phyloP scores from a whole-genome alignment of 1,140 invertebrate species.

The Calephelis nemesis region DNA sequence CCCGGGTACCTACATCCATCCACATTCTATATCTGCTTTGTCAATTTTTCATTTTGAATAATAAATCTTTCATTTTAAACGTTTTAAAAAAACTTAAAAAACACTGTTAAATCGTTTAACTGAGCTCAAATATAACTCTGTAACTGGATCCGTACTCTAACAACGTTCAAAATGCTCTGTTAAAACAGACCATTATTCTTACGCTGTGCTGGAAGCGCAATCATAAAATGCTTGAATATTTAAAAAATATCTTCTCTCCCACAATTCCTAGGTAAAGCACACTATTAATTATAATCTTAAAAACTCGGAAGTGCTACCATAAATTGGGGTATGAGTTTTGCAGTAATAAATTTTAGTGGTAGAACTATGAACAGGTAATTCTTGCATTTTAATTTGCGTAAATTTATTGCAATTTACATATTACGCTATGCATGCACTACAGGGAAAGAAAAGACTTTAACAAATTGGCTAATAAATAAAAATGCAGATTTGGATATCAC shows the following conservation, averaged over 20 bases:
- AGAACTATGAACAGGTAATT: slow-evolving; percentile 4
- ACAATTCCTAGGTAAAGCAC: slow-evolving; percentile 14
- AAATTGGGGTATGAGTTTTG: slow-evolving; percentile 9
- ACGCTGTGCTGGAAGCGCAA: not conserved
- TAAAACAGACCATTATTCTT: slow-evolving; percentile 8
- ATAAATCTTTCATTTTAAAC: too few relatives aligned
- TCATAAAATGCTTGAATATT: slow-evolving; percentile 17
- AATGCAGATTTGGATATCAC: too few relatives aligned
- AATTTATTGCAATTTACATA: too few relatives aligned
- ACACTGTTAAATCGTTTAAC: too few relatives aligned
- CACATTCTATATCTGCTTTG: too few relatives aligned
- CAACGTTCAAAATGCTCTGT: not conserved
- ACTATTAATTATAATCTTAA: slow-evolving; percentile 14
- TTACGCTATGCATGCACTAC: too few relatives aligned
- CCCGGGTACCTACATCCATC: too few relatives aligned
- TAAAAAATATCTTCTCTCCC: slow-evolving; percentile 1
- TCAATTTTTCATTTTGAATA: too few relatives aligned
- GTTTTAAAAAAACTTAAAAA: too few relatives aligned
- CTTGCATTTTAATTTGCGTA: slow-evolving; percentile 1
- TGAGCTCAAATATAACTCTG: not conserved
- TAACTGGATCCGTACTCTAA: not conserved
- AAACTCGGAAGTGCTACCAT: slow-evolving; percentile 15
- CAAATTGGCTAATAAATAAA: too few relatives aligned
- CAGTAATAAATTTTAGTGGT: not conserved
- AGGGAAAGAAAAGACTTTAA: too few relatives aligned